Base-by-base conservation (phyloP, 2,888 invertebrate species). In the Ichneumon xanthorius region DNA sequence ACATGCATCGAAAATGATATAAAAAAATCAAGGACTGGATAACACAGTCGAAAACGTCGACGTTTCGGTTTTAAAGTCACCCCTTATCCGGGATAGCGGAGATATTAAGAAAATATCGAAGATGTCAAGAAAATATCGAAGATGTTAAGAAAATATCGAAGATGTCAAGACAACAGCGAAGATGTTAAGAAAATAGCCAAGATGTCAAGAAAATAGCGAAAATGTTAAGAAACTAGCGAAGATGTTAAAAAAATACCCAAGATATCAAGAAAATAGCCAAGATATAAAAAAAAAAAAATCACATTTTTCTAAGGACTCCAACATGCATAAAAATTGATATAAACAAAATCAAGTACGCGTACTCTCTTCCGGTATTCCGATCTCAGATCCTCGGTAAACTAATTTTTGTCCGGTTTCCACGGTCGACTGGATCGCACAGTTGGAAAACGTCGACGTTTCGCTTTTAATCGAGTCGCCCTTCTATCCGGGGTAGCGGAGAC, bases 401-500 rank as follows among this genome's bases (percentile, higher is more conserved):
- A 19, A 33, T 67, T 71, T 76, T 55, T 53, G 53, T 26, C 4
- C 75, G 22, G 9, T 5, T 37, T 14, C 50, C 58, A 45, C 37
- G 79, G 85, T 58, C 79, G 75, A 85, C 76, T 72, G 82, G 76
- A 85, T 85, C 80, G 77, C 80, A 70, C 71, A 73, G 85, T 82
- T 82, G 80, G 82, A 53, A 85, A 82, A 67, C 14, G 73, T 80
- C 78, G 71, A 86, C 76, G 77, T 87, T 80, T 82, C 84, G 77
- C 72, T 87, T 87, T 87, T 86, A 86, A 87, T 87, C 87, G 87
- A 87, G 82, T 87, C 78, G 79, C 67, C 61, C 72, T 72, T 71
- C 80, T 53, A 82, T 71, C 63, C 82, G 75, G 30, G n/a, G n/a
- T 82, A 82, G 75, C 83, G 73, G 45, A 73, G 80, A 82, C 73